A percentile compares a stretch with the other conserved stretches of the same genome.
These are phyloP conservation scores for Ceyx margarethae DNA, from an alignment of 2,113 vertebrate genomes.

Conservation along the genomic window DNA sequence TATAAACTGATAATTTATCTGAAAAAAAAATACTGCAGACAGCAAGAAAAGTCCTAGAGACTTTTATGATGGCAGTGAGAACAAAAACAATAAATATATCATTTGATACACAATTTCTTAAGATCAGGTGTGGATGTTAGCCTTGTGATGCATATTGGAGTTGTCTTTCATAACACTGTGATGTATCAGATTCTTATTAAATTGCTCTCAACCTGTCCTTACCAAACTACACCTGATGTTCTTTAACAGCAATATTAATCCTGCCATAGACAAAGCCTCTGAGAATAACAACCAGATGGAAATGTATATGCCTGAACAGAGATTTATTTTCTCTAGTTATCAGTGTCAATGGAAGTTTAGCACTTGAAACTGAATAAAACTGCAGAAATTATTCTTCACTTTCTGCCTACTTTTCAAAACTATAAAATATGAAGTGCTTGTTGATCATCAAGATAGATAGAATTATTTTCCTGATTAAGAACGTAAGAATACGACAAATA, in stretches of 20 bases:
- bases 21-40: constrained; percentile 5
- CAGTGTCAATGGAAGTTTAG: neutral
- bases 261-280: constrained; percentile 10
- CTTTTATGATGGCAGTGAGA: neutral
- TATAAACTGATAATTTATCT: neutral
- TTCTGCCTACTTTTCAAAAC: neutral
- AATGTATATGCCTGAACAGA: neutral
- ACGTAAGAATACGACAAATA: neutral
- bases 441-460: neutral
- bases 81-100: constrained; percentile 31
- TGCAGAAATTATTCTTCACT: neutral
- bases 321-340: neutral
- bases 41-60: constrained; percentile 25
- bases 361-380: neutral
- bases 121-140: neutral
- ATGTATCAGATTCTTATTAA: neutral
- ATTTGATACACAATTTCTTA: constrained; percentile 41
- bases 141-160: neutral
- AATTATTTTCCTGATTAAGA: neutral
- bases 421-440: neutral
- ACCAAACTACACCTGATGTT: neutral
- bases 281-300: neutral
- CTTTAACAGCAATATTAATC: constrained; percentile 31
- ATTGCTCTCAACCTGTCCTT: neutral
- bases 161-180: constrained; percentile 28